Conservation (phyloP, 2,113 vertebrate species). For the Pyxicephalus adspersus region DNA sequence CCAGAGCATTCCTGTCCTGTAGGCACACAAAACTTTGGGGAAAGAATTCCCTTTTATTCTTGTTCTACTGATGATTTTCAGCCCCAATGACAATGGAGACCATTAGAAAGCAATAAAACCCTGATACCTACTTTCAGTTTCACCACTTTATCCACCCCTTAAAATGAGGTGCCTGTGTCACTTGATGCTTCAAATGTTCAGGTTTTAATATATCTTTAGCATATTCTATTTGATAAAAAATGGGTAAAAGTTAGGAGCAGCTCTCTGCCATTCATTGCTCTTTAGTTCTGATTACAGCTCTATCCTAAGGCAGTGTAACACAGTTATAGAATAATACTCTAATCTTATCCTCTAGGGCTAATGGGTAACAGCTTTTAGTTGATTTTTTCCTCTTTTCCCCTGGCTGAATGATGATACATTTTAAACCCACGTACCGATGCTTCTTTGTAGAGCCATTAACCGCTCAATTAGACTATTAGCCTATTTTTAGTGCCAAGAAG, state of each 20-base stretch:
- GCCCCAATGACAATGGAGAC: no score
- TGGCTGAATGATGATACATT: constrained; percentile 47
- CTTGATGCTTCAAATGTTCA: no score
- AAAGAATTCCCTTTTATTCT: no score
- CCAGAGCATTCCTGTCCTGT: no score
- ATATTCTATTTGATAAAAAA: no score
- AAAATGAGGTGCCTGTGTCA: no score
- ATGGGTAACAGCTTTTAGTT: constrained; percentile 56
- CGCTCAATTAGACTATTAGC: constrained; percentile 55
- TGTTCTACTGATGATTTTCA: no score
- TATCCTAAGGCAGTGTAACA: constrained; percentile 42
- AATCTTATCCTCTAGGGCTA: constrained; percentile 55
- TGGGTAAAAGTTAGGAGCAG: not conserved
- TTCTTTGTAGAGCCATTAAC: constrained; percentile 56
- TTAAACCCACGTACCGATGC: constrained; percentile 34
- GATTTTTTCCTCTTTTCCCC: constrained; percentile 30
- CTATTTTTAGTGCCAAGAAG: constrained; percentile 53
- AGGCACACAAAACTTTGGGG: no score
- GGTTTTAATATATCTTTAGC: no score
- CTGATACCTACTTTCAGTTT: no score
- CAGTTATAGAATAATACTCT: constrained; percentile 51
- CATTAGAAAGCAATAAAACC: no score
- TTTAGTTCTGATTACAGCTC: constrained; percentile 46
- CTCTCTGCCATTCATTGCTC: constrained; percentile 20
- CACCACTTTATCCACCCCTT: no score